Base-by-base conservation (phyloP, 1,140 invertebrate genomes). In the Antheraea mylitta region DNA sequence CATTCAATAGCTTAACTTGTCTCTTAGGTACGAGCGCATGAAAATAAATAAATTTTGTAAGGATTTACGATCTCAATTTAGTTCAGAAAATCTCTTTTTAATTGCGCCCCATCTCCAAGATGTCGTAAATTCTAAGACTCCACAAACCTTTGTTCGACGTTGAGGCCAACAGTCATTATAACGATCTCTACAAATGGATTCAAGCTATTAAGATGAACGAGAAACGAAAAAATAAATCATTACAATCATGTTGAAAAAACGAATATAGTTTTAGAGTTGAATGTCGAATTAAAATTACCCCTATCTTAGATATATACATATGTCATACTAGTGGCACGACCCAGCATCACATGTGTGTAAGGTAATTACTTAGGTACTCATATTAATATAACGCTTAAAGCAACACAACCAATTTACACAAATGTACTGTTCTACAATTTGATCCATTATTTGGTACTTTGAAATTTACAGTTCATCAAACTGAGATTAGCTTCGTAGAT, bases 41-140 rank as follows among this genome's bases (percentile, higher is more conserved):
- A 16, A 16, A 53, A 13, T 53, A n/a, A 53, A 13, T 53, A 53
- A 30, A 45, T 53, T 68, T 45, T n/a, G 48, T 10, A 68, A 63
- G 67, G 48, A 65, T 58, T 65, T 65, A 60, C 53, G n/a, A 60
- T n/a, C 62, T 60, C 37, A 59, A 69, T 69, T 71, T 64, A 36
- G 53, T 10, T 45, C n/a, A 16, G 58, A 45, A 69, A 67, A 73
- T 69, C 60, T 69, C 59, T 67, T 69, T 73, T 73, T 69, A 69
- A 72, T 72, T 72, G 60, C 61, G 61, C 30, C 58, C 58, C 42
- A n/a, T 38, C 45, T 53, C 6, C 45, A 61, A 61, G 60, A 22
- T 13, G 45, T 64, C 69, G 65, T 71, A 64, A 71, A 67, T 71
- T 63, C n/a, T 10, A 58, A 69, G 22, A 65, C 64, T 42, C 18